Conservation (phyloP, 2,113 vertebrate genomes). For the Pollimyrus isidori region DNA sequence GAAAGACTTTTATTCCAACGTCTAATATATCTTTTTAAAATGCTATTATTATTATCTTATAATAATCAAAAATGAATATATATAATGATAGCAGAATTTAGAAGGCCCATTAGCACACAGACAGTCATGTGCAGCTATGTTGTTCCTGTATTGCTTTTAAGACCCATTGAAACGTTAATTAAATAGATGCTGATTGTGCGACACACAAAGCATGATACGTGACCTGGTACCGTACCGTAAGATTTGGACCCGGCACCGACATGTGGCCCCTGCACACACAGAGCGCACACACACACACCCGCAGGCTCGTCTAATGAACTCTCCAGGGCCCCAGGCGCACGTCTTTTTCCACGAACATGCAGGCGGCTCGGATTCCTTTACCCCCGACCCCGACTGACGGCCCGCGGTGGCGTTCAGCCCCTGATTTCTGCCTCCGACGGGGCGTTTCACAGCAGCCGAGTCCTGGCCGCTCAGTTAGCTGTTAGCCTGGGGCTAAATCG, state of each 20-base stretch:
- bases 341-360: not conserved
- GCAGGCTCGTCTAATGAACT: not conserved
- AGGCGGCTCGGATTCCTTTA: not conserved
- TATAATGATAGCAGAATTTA: not conserved
- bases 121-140: not conserved
- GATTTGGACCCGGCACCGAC: not conserved
- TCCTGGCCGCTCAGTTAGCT: conserved; percentile 1
- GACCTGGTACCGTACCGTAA: not conserved
- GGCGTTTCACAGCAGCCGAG: not conserved
- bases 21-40: not conserved
- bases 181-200: not conserved
- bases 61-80: not conserved
- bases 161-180: not conserved
- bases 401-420: not conserved
- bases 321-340: not conserved
- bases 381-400: not conserved
- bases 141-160: not conserved
- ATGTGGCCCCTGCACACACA: not conserved
- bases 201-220: not conserved
- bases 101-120: not conserved
- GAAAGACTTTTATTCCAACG: conserved; percentile 4
- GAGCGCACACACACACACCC: not conserved
- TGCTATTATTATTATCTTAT: conserved; percentile 1
- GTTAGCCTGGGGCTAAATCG: conserved; percentile 3
- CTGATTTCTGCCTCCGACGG: not conserved